Evolutionary conservation across 2,113 vertebrate genomes (phyloP).

Genomic region (Psephotus haematonotus): DNA sequence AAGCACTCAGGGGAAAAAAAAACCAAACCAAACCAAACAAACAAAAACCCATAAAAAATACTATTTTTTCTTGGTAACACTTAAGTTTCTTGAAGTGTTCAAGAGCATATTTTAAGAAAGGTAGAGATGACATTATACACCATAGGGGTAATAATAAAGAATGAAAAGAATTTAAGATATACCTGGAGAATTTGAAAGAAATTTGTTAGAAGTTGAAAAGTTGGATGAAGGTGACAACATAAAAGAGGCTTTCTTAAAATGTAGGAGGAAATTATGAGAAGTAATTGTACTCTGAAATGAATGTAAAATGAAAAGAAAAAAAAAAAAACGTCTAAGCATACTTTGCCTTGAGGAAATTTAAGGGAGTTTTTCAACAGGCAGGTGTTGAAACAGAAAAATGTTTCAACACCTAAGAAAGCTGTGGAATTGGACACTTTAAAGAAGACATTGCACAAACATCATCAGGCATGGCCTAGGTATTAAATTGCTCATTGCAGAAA

Average conservation of each 20-base stretch:
- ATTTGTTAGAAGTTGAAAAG: not conserved
- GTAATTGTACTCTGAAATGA: not conserved
- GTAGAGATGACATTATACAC: not conserved
- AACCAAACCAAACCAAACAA: too few species aligned
- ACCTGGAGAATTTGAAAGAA: not conserved
- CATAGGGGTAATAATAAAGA: not conserved
- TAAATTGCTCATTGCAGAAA: not conserved
- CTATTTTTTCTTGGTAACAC: not conserved
- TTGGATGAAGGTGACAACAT: not conserved
- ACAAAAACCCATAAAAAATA: not conserved
- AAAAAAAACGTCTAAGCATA: not conserved
- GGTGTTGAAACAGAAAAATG: not conserved
- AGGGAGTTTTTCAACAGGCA: not conserved
- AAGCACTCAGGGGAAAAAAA: not conserved
- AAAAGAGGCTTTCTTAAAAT: not conserved
- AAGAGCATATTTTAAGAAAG: not conserved
- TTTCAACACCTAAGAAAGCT: not conserved
- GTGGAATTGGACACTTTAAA: not conserved
- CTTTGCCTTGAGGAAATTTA: not conserved
- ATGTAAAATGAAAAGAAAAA: not conserved
- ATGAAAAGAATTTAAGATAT: not conserved
- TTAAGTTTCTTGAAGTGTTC: not conserved
- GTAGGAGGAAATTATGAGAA: not conserved
- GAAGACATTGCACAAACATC: not conserved
- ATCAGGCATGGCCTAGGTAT: not conserved